Conservation (phyloP, 2,888 invertebrate genomes). For the Strigamia crassipes region DNA sequence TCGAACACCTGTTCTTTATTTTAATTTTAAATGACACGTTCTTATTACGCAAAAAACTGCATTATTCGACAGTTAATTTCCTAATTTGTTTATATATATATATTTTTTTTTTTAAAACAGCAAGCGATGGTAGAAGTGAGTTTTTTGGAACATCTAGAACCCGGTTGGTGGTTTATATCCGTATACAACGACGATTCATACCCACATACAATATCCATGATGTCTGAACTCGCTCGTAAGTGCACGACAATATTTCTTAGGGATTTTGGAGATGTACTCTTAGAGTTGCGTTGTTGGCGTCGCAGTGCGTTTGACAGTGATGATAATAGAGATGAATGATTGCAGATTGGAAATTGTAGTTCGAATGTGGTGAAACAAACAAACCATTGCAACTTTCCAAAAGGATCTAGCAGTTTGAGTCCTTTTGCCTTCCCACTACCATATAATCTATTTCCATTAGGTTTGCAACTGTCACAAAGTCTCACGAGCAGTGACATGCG, state of each 20-base stretch:
- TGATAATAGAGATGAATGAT: conserved; percentile 38
- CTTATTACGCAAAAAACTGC: too few relatives aligned
- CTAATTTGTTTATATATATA: background rate
- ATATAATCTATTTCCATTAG: conserved; percentile 40
- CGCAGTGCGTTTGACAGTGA: background rate
- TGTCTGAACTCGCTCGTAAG: conserved; percentile 50
- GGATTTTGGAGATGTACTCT: too few relatives aligned
- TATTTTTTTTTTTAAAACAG: conserved; percentile 13
- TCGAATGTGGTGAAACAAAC: background rate
- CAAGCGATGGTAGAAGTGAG: conserved; percentile 47
- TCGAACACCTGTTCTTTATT: background rate
- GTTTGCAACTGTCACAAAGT: conserved; percentile 35
- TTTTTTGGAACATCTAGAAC: conserved; percentile 50
- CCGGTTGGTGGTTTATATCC: conserved; percentile 50
- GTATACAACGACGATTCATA: conserved; percentile 49
- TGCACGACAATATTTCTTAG: background rate
- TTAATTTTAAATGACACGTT: background rate
- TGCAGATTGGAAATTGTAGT: conserved; percentile 33
- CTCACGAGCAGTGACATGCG: conserved; percentile 27
- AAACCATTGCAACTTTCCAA: background rate
- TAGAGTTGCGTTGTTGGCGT: too few relatives aligned
- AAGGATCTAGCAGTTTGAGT: background rate
- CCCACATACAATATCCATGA: conserved; percentile 45
- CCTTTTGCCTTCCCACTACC: background rate
- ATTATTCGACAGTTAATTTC: background rate